Evolutionary conservation across 2,888 invertebrate species (phyloP), one percentile per base, ranked within the genome.

Genomic region (Heliconius cydno): DNA sequence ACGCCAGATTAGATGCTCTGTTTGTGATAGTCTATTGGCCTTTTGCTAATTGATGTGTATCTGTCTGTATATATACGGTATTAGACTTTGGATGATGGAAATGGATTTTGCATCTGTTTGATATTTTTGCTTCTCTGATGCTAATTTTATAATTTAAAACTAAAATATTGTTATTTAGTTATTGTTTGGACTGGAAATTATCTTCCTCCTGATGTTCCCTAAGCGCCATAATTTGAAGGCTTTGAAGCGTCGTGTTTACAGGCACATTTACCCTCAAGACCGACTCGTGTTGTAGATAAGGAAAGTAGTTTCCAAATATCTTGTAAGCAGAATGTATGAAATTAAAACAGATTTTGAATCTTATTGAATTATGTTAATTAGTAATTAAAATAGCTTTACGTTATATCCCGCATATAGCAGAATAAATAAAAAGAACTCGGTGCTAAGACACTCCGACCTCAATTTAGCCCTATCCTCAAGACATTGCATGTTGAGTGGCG

Each of bases 1-100:
- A 86, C 85, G 82, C 83, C 83, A 84, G 83, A 85, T 87, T 85
- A 85, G 86, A 86, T 85, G 87, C 86, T 87, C 86, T 85, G 85
- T 81, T 85, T 83, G 82, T 84, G 83, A 83, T 83, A 84, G 83
- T 78, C 79, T 84, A 83, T 84, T 84, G 84, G 84, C 83, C 84
- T 84, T 78, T 68, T 74, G 81, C 63, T 79, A 81, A 80, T 79
- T 79, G 70, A 77, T 72, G 67, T 78, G 75, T 80, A 74, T 78
- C 74, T 60, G 4, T 6, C 22, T 34, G 41, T 52, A 28, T 28
- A 52, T 46, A 34, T 78, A 72, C 68, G 60, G 60, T 66, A 25
- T 66, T 66, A 28, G 66, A 30, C 3, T 34, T 12, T 76, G 41
- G 19, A 46, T 46, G 13, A 46, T 52, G 52, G 13, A 46, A 46